These are phyloP conservation scores for Diadegma fenestrale DNA, from an alignment of 2,888 invertebrate species.

Conservation along the genomic window DNA sequence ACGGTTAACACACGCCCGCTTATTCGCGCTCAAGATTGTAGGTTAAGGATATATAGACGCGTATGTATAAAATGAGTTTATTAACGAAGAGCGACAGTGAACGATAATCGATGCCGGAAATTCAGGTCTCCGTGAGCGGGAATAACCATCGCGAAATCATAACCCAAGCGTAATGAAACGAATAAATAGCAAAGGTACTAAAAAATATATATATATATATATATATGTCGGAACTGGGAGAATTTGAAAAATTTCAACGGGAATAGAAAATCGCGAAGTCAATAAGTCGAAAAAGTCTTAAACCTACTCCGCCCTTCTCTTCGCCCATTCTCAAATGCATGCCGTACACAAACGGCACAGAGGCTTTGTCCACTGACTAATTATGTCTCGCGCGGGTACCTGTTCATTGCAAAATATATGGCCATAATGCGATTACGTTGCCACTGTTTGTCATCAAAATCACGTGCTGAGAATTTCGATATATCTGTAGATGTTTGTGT, in stretches of 20 bases:
- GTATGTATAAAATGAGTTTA: background rate
- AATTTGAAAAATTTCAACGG: constrained; percentile 18
- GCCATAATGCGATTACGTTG: constrained; percentile 72
- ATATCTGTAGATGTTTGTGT: background rate
- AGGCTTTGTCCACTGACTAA: constrained; percentile 47
- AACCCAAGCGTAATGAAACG: background rate
- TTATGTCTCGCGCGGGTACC: constrained; percentile 71
- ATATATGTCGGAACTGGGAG: background rate
- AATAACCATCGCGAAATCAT: constrained; percentile 17
- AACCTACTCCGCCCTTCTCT: constrained; percentile 28
- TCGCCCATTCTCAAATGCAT: background rate
- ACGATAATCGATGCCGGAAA: constrained; percentile 54
- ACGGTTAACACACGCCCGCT: constrained; percentile 21
- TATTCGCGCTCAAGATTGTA: background rate
- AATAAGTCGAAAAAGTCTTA: constrained; percentile 36
- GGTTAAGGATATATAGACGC: constrained; percentile 1
- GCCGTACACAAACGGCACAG: background rate
- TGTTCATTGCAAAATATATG: constrained; percentile 71
- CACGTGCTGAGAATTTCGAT: constrained; percentile 47
- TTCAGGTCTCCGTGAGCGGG: constrained; percentile 7
- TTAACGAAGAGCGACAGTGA: constrained; percentile 34
- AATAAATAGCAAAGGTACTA: background rate
- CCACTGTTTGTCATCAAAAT: constrained; percentile 72
- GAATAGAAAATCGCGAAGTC: constrained; percentile 14
- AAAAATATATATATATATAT: no score